phyloP scores from a whole-genome alignment of 2,113 vertebrate species.

The Saimiri boliviensis region DNA sequence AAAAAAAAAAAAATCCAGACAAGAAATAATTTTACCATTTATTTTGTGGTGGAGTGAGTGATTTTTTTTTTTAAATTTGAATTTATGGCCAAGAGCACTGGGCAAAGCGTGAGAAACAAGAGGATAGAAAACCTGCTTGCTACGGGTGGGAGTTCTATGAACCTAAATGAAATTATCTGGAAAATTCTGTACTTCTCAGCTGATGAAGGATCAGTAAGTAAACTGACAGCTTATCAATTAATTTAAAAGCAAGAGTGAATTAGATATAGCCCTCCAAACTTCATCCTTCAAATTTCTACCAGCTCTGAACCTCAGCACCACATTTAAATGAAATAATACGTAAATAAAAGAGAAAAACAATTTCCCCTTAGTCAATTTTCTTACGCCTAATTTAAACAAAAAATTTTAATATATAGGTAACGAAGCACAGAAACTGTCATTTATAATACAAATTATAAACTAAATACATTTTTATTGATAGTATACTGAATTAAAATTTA shows the following conservation, averaged over 20 bases:
- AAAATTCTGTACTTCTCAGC: constrained; percentile 19
- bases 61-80: not conserved
- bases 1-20: not conserved
- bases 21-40: constrained; percentile 29
- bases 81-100: not conserved
- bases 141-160: not conserved
- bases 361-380: constrained; percentile 17
- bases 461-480: not conserved
- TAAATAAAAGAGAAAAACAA: constrained; percentile 36
- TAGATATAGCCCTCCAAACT: not conserved
- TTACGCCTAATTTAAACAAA: not conserved
- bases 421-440: constrained; percentile 13
- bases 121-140: not conserved
- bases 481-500: constrained; percentile 47
- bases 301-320: not conserved
- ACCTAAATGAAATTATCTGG: not conserved
- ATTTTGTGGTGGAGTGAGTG: not conserved
- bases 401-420: not conserved
- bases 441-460: constrained; percentile 30
- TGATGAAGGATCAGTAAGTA: not conserved
- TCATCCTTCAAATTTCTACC: not conserved
- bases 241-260: constrained; percentile 21
- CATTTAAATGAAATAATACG: constrained; percentile 48
- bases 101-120: constrained; percentile 10
- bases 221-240: not conserved